Evolutionary conservation across 2,888 invertebrate species (phyloP).

Genomic region (Scaptomyza flava): DNA sequence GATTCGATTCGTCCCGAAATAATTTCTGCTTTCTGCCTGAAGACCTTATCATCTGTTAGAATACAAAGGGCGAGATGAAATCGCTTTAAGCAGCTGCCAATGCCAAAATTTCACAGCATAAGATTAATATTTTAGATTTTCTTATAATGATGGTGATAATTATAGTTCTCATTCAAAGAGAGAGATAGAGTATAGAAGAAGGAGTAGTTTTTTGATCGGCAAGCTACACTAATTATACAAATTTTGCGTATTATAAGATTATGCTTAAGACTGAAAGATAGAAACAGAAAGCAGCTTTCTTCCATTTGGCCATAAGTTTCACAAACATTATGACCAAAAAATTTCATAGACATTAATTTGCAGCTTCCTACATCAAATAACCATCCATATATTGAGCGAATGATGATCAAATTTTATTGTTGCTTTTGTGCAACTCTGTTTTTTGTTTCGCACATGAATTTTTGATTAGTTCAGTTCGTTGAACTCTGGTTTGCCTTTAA

Average conservation of each 20-base stretch:
- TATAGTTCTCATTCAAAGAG: background rate
- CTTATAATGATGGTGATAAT: background rate
- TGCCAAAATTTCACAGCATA: slow-evolving; percentile 18
- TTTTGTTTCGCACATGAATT: slow-evolving; percentile 34
- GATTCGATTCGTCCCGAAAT: too few relatives aligned
- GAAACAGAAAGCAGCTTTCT: slow-evolving; percentile 22
- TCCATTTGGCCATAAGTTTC: background rate
- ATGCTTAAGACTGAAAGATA: background rate
- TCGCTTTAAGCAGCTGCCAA: background rate
- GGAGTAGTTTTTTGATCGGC: background rate
- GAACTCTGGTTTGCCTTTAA: slow-evolving; percentile 35
- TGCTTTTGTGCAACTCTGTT: slow-evolving; percentile 6
- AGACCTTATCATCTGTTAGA: background rate
- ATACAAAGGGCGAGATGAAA: slow-evolving; percentile 3
- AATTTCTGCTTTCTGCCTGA: background rate
- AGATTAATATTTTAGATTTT: background rate
- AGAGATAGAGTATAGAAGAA: background rate
- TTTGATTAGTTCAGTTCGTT: slow-evolving; percentile 44
- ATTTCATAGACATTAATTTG: slow-evolving; percentile 6
- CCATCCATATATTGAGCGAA: slow-evolving; percentile 27
- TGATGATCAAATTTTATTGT: slow-evolving; percentile 28
- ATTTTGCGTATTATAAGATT: background rate
- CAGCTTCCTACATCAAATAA: slow-evolving; percentile 10
- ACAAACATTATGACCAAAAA: too few relatives aligned
- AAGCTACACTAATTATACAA: background rate